Conservation (phyloP, 1,140 invertebrate genomes). For the Lasioglossum albipes region DNA sequence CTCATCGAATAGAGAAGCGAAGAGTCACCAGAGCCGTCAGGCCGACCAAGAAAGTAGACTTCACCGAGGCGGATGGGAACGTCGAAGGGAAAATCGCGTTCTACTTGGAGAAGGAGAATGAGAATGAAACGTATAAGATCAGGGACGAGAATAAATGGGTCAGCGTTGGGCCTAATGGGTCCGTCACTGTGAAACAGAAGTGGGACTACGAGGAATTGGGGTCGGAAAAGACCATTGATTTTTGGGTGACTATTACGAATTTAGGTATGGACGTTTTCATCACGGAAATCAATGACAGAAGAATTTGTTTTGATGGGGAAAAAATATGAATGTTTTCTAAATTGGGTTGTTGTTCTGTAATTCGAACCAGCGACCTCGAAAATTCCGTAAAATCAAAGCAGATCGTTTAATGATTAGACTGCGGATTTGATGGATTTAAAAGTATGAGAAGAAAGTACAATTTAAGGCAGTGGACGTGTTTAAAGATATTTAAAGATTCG, state of each 20-base stretch:
- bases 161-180: slow-evolving; percentile 93
- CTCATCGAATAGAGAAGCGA: slow-evolving; percentile 85
- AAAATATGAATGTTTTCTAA: no score
- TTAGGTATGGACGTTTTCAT: slow-evolving; percentile 83
- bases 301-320: no score
- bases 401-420: no score
- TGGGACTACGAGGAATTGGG: slow-evolving; percentile 98
- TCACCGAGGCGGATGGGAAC: slow-evolving; percentile 94
- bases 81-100: slow-evolving; percentile 93
- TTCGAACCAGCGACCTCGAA: no score
- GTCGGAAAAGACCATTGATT: slow-evolving; percentile 97
- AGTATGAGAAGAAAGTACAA: no score
- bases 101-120: slow-evolving; percentile 94
- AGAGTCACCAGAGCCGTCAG: slow-evolving; percentile 92
- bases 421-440: no score
- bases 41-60: slow-evolving; percentile 95
- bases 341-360: no score
- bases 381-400: no score
- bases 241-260: slow-evolving; percentile 97
- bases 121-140: slow-evolving; percentile 95
- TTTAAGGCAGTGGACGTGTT: no score
- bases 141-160: slow-evolving; percentile 96
- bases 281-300: background rate
- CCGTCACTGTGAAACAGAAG: slow-evolving; percentile 95
- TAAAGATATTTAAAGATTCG: no score